Evolutionary conservation across 2,888 invertebrate genomes (phyloP).

Genomic region (Galerucella calmariensis): DNA sequence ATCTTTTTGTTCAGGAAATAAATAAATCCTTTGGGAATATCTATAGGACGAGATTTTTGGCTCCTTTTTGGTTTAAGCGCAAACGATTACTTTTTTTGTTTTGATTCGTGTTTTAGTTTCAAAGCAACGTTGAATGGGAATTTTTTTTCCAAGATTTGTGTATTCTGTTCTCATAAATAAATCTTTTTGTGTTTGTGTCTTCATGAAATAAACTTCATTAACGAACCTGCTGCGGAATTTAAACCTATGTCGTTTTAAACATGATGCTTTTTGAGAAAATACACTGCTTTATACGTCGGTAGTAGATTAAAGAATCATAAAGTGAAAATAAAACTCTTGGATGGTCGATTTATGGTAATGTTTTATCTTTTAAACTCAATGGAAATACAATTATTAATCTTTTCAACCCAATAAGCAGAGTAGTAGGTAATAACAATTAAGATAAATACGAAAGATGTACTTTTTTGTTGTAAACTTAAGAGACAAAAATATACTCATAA

Average conservation of each 20-base stretch:
- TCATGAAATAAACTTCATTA: background rate
- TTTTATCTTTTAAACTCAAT: no score
- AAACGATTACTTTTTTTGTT: slow-evolving; percentile 23
- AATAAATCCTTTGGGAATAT: slow-evolving; percentile 38
- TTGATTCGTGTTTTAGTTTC: slow-evolving; percentile 15
- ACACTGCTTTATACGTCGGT: background rate
- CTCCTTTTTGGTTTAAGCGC: slow-evolving; percentile 19
- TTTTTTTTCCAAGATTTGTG: slow-evolving; percentile 5
- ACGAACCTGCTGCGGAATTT: background rate
- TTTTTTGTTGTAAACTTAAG: no score
- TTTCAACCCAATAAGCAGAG: no score
- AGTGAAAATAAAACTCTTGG: background rate
- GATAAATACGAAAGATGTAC: no score
- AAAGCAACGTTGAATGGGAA: slow-evolving; percentile 11
- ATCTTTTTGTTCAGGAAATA: slow-evolving; percentile 50
- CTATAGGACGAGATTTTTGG: slow-evolving; percentile 30
- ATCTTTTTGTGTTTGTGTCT: background rate
- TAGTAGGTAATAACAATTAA: no score
- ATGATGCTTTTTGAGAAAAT: background rate
- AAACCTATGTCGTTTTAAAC: background rate
- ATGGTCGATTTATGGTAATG: background rate
- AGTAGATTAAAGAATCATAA: background rate
- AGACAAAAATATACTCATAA: no score
- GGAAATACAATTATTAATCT: no score
- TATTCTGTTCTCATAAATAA: slow-evolving; percentile 7